phyloP scores from a whole-genome alignment of 2,888 invertebrate species.

The Punctoribates punctum region DNA sequence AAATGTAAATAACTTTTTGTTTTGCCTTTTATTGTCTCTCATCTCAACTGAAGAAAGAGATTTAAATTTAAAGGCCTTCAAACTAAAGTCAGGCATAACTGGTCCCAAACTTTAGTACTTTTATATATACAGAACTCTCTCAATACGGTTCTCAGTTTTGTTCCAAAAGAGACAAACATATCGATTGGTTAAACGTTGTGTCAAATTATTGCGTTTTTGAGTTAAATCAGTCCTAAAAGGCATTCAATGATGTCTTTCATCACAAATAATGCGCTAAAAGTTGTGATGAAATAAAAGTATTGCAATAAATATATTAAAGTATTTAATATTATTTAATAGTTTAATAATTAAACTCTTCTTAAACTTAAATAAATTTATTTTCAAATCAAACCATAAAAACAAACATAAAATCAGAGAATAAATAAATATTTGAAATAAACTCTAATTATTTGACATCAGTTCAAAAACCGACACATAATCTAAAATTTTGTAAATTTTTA shows the following conservation, averaged over 20 bases:
- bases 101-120: not conserved
- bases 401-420: too few species aligned
- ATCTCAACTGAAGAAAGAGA: not conserved
- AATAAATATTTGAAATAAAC: too few species aligned
- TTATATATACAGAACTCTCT: not conserved
- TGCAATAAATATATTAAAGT: not conserved
- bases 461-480: too few species aligned
- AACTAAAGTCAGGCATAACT: too few species aligned
- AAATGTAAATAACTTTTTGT: slow-evolving; percentile 10
- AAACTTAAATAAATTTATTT: not conserved
- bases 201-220: too few species aligned
- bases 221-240: too few species aligned
- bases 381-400: too few species aligned
- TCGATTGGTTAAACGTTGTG: too few species aligned
- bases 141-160: too few species aligned
- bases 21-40: not conserved
- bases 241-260: slow-evolving; percentile 29
- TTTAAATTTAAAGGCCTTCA: not conserved
- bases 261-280: not conserved
- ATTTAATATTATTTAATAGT: not conserved
- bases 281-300: slow-evolving; percentile 18
- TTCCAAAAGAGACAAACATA: too few species aligned
- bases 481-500: too few species aligned
- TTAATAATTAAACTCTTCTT: not conserved
- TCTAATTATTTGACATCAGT: too few species aligned